Base-by-base conservation (phyloP, 2,113 vertebrate species). In the Chlorodrepanis virens region DNA sequence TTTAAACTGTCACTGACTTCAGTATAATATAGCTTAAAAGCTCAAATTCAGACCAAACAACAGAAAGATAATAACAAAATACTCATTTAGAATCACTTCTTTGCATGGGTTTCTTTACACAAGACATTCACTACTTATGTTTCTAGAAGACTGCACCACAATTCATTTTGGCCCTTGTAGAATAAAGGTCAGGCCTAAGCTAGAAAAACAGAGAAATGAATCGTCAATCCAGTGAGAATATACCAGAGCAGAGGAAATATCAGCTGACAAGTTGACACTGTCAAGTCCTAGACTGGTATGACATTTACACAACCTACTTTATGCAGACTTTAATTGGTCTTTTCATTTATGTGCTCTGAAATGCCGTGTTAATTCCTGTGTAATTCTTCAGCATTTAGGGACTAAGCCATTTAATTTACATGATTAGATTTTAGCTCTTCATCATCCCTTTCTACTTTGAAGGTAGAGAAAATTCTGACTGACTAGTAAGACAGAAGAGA, bases 271-370 rank as follows among this genome's bases (percentile, higher is more conserved):
- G 78, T 76, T 86, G 75, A 92, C 82, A 93, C 14, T 91, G 67
- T 83, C 61, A 91, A 4, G 25, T 76, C 63, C 54, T 82, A 76
- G 45, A 88, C 61, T 61, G 18, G 25, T 35, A 61, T 93, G 90
- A 80, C 90, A 97, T 95, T 93, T 94, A 74, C 68, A 94, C 59
- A 90, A 50, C 11, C 42, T 74, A 33, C 63, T 92, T 90, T 60
- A 92, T 40, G n/a, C 67, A 80, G 67, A 80, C 28, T 90, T 92
- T 96, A 96, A 96, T 86, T 94, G 67, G 37, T 16, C 49, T 86
- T 90, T 88, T 87, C 71, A 72, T 72, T 90, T 90, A 61, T 49
- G 19, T 71, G 37, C 54, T 85, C 63, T 77, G 79, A 95, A 94
- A 88, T 33, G 45, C 40, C 59, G 1, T 86, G 40, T 56, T 85